Evolutionary conservation across 1,140 invertebrate genomes (phyloP).

Genomic region (Leptinotarsa undecemlineata): DNA sequence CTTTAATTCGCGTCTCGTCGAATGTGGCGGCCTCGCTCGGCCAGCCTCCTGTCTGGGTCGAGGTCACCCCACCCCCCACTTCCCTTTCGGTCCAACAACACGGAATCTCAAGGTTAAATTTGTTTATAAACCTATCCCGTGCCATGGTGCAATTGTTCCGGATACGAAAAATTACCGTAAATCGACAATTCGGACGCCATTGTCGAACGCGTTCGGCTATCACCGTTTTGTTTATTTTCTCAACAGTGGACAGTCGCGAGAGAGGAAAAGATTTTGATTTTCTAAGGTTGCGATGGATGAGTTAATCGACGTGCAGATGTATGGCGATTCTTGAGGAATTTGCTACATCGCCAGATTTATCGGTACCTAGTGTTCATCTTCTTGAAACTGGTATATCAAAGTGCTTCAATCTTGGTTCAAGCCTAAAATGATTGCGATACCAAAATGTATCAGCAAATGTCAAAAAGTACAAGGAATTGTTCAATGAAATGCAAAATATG

Average conservation of each 20-base stretch:
- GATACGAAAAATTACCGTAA: background rate
- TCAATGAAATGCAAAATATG: too few species aligned
- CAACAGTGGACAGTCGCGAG: background rate
- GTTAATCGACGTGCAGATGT: too few species aligned
- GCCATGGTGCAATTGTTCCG: background rate
- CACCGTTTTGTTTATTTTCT: background rate
- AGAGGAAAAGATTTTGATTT: too few species aligned
- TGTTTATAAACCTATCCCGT: conserved; percentile 44
- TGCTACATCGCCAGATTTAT: too few species aligned
- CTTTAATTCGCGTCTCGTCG: conserved; percentile 45
- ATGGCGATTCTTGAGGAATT: too few species aligned
- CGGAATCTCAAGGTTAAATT: conserved; percentile 49
- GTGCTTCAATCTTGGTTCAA: too few species aligned
- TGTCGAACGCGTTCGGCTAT: background rate
- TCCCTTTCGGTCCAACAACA: conserved; percentile 38
- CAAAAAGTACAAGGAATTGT: too few species aligned
- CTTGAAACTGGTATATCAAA: too few species aligned
- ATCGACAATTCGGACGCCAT: background rate
- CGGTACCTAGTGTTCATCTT: too few species aligned
- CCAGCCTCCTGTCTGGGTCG: conserved; percentile 46
- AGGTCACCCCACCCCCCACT: conserved; percentile 46
- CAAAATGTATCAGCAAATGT: too few species aligned
- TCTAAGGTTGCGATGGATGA: too few species aligned
- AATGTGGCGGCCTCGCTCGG: conserved; percentile 45
- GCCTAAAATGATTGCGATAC: too few species aligned